Evolutionary conservation across 2,888 invertebrate genomes (phyloP), one percentile per base, ranked within the genome.

Genomic region (Acheta domesticus): DNA sequence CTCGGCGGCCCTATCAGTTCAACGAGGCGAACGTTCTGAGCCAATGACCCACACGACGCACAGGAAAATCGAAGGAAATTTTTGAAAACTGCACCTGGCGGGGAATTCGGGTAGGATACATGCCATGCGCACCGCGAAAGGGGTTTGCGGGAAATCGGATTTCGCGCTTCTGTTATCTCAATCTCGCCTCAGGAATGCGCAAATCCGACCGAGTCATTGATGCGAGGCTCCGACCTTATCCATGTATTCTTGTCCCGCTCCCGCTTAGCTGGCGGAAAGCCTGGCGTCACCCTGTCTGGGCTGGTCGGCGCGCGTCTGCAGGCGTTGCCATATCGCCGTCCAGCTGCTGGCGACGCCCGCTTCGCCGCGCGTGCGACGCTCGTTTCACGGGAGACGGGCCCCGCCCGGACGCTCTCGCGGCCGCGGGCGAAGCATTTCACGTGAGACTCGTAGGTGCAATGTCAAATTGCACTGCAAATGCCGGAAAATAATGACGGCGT

Each of bases 231-330:
- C 62, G 62, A 62, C 62, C 62, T 62, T 62, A 62, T 62, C 62
- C 62, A 62, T 62, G 62, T 62, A 62, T 62, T 62, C 62, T 62
- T 5, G 62, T 62, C 62, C 36, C 62, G 75, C 75, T 75, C 14
- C 73, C 21, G 75, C 75, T 20, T 20, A 20, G 75, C 36, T 79
- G 82, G 80, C 81, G 82, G 79, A 78, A 80, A 77, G 92, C 91
- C 92, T 91, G 95, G 95, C 95, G 95, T 95, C 95, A 94, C 94
- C 93, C 93, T 94, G 95, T 95, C 95, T 95, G 94, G 94, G 92
- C 90, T 92, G 92, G 92, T 91, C 91, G 88, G 86, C 86, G 90
- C 92, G 86, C 83, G 62, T n/a, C 62, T n/a, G 62, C n/a, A n/a
- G 16, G n/a, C 87, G 93, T 92, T 93, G 93, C 90, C 93, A 88